phyloP scores from a whole-genome alignment of 2,888 invertebrate species.

The Mimas tiliae region DNA sequence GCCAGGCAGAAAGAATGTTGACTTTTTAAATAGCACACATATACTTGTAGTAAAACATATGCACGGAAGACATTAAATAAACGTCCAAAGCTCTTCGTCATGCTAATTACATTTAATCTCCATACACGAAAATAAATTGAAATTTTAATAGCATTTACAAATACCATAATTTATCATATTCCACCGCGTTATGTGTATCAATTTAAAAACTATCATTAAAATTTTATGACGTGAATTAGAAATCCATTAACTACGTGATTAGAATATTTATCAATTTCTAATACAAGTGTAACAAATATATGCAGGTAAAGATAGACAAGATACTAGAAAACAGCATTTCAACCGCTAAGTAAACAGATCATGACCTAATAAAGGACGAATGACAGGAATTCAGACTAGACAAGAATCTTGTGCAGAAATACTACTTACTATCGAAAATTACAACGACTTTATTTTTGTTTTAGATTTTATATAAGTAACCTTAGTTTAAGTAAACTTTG shows the following conservation, averaged over 20 bases:
- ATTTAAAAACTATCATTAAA: constrained; percentile 9
- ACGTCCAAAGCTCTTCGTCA: background rate
- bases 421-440: background rate
- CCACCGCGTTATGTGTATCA: background rate
- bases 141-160: constrained; percentile 13
- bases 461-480: too few relatives aligned
- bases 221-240: constrained; percentile 17
- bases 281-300: background rate
- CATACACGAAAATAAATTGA: constrained; percentile 10
- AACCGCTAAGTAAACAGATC: background rate
- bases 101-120: constrained; percentile 6
- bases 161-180: constrained; percentile 11
- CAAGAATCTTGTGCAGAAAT: background rate
- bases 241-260: constrained; percentile 1
- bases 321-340: background rate
- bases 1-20: too few relatives aligned
- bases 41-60: background rate
- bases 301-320: background rate
- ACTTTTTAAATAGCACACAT: too few relatives aligned
- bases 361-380: background rate
- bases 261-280: background rate
- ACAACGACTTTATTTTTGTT: too few relatives aligned
- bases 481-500: too few relatives aligned
- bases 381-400: background rate
- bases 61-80: constrained; percentile 15